These are phyloP conservation scores for Theropithecus gelada DNA, from an alignment of 2,113 vertebrate species.

Conservation along the genomic window DNA sequence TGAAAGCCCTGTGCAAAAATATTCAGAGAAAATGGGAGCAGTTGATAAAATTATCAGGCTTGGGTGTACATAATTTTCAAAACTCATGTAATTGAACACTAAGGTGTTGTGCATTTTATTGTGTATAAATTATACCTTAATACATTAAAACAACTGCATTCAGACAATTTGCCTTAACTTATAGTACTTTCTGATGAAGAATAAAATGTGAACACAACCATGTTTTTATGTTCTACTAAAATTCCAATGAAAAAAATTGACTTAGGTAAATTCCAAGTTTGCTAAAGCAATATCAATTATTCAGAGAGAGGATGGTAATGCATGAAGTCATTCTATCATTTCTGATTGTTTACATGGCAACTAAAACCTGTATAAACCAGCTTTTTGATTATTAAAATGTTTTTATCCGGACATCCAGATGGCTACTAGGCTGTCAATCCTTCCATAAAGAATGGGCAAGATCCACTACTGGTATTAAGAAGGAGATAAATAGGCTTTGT, in stretches of 20 bases:
- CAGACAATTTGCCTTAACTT: background rate
- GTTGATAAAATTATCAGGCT: background rate
- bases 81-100: background rate
- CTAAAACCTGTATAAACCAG: conserved; percentile 52
- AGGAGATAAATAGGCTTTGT: background rate
- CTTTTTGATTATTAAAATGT: background rate
- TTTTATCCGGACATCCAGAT: conserved; percentile 28
- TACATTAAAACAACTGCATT: background rate
- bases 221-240: background rate
- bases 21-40: background rate
- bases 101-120: background rate
- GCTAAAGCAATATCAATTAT: conserved; percentile 21
- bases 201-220: background rate
- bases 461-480: background rate
- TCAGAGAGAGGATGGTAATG: conserved; percentile 26
- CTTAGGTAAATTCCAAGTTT: background rate
- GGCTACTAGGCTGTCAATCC: background rate
- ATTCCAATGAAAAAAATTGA: background rate
- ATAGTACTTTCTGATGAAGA: background rate
- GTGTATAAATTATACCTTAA: background rate
- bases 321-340: conserved; percentile 21
- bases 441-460: background rate
- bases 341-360: conserved; percentile 46
- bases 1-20: background rate
- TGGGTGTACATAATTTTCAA: background rate